phyloP scores from a whole-genome alignment of 2,888 invertebrate genomes.

The Drosophila testacea region DNA sequence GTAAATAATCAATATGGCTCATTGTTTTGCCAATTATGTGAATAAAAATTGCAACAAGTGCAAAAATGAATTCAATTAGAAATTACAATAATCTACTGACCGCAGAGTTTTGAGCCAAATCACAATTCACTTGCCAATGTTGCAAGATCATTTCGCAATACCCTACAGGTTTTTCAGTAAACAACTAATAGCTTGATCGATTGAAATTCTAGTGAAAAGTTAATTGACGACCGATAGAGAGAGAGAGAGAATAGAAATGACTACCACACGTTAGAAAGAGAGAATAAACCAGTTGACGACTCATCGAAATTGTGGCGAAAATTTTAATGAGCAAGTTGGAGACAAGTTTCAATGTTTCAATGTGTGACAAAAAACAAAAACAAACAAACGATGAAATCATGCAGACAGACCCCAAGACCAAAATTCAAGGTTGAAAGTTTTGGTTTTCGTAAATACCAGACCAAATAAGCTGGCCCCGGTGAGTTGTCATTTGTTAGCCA shows the following conservation, averaged over 20 bases:
- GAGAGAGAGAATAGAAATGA: slow-evolving; percentile 8
- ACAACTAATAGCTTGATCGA: slow-evolving; percentile 19
- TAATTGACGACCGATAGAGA: slow-evolving; percentile 8
- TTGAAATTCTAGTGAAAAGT: slow-evolving; percentile 54
- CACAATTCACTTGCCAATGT: slow-evolving; percentile 4
- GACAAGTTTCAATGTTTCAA: slow-evolving; percentile 50
- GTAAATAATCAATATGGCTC: slow-evolving; percentile 59
- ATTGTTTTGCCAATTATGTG: slow-evolving; percentile 56
- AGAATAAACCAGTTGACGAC: slow-evolving; percentile 61
- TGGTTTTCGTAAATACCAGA: slow-evolving; percentile 33
- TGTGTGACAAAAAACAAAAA: slow-evolving; percentile 37
- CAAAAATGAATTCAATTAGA: slow-evolving; percentile 59
- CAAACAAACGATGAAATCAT: slow-evolving; percentile 69
- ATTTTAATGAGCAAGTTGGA: slow-evolving; percentile 67
- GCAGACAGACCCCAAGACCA: slow-evolving; percentile 50
- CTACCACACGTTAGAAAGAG: not conserved
- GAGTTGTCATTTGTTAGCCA: slow-evolving; percentile 46
- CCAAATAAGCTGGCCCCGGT: slow-evolving; percentile 35
- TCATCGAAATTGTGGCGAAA: slow-evolving; percentile 71
- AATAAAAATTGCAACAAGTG: slow-evolving; percentile 66
- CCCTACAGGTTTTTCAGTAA: slow-evolving; percentile 1
- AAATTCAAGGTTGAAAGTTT: slow-evolving; percentile 65
- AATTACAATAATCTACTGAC: slow-evolving; percentile 1
- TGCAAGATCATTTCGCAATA: slow-evolving; percentile 52
- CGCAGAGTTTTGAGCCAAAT: slow-evolving; percentile 14